Percentiles rank a stretch among this genome's conserved stretches.
These are phyloP conservation scores for Tauraco hartlaubi DNA, from an alignment of 2,797 vertebrate species.

Conservation along the genomic window DNA sequence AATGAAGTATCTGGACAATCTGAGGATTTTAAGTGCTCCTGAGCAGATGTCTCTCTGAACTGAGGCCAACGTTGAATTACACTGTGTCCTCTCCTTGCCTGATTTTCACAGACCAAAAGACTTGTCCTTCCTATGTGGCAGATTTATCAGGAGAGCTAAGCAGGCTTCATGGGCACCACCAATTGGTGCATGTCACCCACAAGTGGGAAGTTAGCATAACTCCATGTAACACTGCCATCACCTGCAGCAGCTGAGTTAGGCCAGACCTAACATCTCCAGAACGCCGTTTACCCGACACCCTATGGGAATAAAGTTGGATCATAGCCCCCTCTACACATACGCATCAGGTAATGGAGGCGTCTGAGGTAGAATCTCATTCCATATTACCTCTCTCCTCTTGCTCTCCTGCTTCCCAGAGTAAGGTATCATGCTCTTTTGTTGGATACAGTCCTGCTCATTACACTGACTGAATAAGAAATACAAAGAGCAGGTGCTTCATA, in stretches of 20 bases:
- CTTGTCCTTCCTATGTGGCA: not conserved
- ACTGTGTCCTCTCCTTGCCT: not conserved
- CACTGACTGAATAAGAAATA: not conserved
- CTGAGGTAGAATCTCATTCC: not conserved
- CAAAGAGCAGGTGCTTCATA: slow-evolving; percentile 19
- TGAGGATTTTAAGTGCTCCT: not conserved
- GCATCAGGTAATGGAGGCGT: not conserved
- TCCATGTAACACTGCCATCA: not conserved
- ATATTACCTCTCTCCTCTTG: not conserved
- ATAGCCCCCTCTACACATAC: not conserved
- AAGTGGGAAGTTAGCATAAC: not conserved
- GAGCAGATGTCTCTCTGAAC: not conserved
- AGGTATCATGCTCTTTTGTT: not conserved
- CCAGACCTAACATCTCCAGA: not conserved
- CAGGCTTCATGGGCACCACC: not conserved
- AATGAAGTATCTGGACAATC: not conserved
- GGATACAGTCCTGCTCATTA: not conserved
- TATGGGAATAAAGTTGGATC: not conserved
- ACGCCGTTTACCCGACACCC: not conserved
- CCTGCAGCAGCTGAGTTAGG: not conserved
- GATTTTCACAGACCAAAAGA: not conserved
- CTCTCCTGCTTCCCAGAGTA: not conserved
- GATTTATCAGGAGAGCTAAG: not conserved
- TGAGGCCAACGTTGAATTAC: not conserved
- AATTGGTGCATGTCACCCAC: not conserved